Evolutionary conservation across 2,113 vertebrate genomes (phyloP).

Genomic region (Bos indicus): DNA sequence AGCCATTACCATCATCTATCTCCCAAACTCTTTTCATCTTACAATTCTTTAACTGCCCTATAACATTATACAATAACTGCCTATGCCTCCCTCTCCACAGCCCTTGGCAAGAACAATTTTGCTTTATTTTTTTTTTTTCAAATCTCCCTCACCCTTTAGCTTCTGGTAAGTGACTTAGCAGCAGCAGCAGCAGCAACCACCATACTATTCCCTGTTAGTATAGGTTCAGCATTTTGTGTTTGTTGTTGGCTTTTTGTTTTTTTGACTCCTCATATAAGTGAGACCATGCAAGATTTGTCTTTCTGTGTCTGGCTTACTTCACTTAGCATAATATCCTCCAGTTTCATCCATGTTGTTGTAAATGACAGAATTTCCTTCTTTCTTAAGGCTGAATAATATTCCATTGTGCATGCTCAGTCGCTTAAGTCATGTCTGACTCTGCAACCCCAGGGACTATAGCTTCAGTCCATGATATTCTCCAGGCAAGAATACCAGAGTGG

Average conservation of each 20-base stretch:
- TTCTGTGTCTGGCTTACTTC: not conserved
- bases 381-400: not conserved
- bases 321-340: not conserved
- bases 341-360: not conserved
- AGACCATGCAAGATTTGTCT: not conserved
- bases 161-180: not conserved
- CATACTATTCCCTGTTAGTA: not conserved
- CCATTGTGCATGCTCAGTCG: not conserved
- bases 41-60: too few species aligned
- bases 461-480: not conserved
- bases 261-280: not conserved
- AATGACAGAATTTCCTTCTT: not conserved
- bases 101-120: too few species aligned
- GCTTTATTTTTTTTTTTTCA: not conserved
- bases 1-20: too few species aligned
- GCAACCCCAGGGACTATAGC: not conserved
- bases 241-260: not conserved
- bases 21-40: too few species aligned
- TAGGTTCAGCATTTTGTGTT: not conserved
- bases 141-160: not conserved
- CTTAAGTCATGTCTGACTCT: not conserved
- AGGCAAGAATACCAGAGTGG: not conserved
- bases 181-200: not conserved
- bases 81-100: too few species aligned
- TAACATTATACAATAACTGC: too few species aligned